Percentiles rank a stretch among this genome's conserved stretches.
phyloP scores from a whole-genome alignment of 2,888 invertebrate species.

The Trisateles emortualis region DNA sequence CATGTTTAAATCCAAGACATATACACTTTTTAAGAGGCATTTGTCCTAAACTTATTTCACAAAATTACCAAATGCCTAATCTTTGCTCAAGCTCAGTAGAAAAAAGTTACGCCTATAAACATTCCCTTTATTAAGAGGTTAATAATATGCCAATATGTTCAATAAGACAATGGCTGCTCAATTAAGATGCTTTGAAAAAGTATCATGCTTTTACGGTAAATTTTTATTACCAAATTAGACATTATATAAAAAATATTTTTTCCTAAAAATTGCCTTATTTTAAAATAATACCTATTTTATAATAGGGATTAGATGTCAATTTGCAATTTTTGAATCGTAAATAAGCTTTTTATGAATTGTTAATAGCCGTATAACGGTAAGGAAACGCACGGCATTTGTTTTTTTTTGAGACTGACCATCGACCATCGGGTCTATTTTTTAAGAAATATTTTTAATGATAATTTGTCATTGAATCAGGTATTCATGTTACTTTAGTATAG shows the following conservation, averaged over 20 bases:
- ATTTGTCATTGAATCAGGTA: background rate
- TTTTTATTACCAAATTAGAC: conserved; percentile 5
- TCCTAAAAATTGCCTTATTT: conserved; percentile 6
- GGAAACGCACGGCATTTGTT: conserved; percentile 11
- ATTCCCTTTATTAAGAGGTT: background rate
- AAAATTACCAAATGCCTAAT: no score
- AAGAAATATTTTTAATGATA: background rate
- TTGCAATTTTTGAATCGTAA: background rate
- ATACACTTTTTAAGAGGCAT: no score
- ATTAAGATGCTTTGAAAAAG: conserved; percentile 2
- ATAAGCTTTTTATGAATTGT: background rate
- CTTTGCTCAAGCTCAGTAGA: no score
- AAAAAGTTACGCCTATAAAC: background rate
- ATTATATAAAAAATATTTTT: conserved; percentile 4
- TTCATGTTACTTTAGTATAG: background rate
- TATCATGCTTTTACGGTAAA: conserved; percentile 7
- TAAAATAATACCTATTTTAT: background rate
- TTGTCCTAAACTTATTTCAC: no score
- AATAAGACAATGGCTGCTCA: conserved; percentile 12
- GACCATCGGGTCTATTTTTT: conserved; percentile 9
- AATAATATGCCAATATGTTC: background rate
- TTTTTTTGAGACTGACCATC: conserved; percentile 32
- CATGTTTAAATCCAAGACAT: no score
- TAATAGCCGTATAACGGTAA: conserved; percentile 5
- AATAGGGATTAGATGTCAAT: background rate